Base-by-base conservation (phyloP, 2,113 vertebrate species). In the Oryzias melastigma region DNA sequence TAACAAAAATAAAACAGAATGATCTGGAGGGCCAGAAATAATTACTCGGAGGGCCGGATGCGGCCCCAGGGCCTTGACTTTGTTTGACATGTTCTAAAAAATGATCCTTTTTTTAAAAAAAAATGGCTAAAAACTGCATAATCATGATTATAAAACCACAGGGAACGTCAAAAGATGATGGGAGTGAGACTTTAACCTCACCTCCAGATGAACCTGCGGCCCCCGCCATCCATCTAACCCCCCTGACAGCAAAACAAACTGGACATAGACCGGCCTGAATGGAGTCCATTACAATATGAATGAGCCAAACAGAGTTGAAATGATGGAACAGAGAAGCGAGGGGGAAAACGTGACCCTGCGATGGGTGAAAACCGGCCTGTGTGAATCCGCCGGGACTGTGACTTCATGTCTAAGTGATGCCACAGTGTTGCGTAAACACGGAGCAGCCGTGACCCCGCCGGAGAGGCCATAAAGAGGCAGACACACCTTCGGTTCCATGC, bases 281-380 rank as follows among this genome's bases (percentile, higher is more conserved):
- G 84, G 83, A 83, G 71, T 22, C 77, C 76, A 90, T 90, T 90
- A 84, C 75, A 90, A 88, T 90, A 88, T 87, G 82, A 90, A 90
- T 86, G 77, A 80, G 81, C 49, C 76, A 78, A 83, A 87, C 77
- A 72, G 76, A 83, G 84, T 65, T 71, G 75, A 85, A 86, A 84
- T 81, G 75, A 81, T 78, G 48, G 63, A 83, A 73, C 61, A 14
- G 78, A 79, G 75, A 62, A 40, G 22, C 68, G 47, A 81, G 25
- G 67, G 62, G 41, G 48, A 73, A 77, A 78, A 81, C 56, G 70
- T 78, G 78, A 82, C 81, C 80, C 79, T 1, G 58, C 51, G 63
- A 49, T 4, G 43, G 27, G 63, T 41, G 18, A 60, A 62, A 60
- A 46, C 55, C 3, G 47, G 35, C 42, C 49, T 73, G 73, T 52